A percentile compares a stretch with the other conserved stretches of the same genome.
Conservation (phyloP, 2,888 invertebrate species). For the Taphrorychus bicolor region DNA sequence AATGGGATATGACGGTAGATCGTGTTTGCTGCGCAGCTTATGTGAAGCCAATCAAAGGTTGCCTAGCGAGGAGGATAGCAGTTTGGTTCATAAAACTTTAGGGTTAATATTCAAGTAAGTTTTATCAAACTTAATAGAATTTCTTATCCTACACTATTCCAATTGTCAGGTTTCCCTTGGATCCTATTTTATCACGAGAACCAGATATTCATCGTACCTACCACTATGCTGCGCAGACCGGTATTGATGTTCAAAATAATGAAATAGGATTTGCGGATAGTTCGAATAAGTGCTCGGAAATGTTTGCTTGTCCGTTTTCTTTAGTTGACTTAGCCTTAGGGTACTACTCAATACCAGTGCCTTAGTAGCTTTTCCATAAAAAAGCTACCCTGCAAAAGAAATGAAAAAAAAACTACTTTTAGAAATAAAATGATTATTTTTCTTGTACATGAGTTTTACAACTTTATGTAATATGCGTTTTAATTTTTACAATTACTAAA, state of each 20-base stretch:
- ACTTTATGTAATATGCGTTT: too few species aligned
- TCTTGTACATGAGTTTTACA: too few species aligned
- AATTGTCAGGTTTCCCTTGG: slow-evolving; percentile 69
- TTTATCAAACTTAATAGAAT: slow-evolving; percentile 1
- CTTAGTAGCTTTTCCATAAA: neutral
- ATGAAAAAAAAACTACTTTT: too few species aligned
- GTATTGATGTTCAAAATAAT: slow-evolving; percentile 49
- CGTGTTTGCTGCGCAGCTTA: slow-evolving; percentile 73
- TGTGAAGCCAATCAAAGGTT: slow-evolving; percentile 76
- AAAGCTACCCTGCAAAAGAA: too few species aligned
- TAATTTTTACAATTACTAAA: too few species aligned
- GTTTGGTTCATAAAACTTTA: slow-evolving; percentile 74
- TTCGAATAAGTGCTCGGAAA: slow-evolving; percentile 32
- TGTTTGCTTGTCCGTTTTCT: slow-evolving; percentile 73
- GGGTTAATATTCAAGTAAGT: slow-evolving; percentile 72
- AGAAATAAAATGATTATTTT: too few species aligned
- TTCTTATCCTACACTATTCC: neutral
- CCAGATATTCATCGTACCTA: slow-evolving; percentile 71
- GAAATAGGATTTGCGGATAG: too few species aligned
- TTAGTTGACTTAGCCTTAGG: slow-evolving; percentile 76
- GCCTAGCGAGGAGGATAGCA: slow-evolving; percentile 61
- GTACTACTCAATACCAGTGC: slow-evolving; percentile 44
- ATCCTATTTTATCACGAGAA: slow-evolving; percentile 70
- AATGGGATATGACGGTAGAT: slow-evolving; percentile 77
- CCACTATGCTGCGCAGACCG: slow-evolving; percentile 68